phyloP scores from a whole-genome alignment of 1,140 invertebrate genomes.

The Homarus americanus region DNA sequence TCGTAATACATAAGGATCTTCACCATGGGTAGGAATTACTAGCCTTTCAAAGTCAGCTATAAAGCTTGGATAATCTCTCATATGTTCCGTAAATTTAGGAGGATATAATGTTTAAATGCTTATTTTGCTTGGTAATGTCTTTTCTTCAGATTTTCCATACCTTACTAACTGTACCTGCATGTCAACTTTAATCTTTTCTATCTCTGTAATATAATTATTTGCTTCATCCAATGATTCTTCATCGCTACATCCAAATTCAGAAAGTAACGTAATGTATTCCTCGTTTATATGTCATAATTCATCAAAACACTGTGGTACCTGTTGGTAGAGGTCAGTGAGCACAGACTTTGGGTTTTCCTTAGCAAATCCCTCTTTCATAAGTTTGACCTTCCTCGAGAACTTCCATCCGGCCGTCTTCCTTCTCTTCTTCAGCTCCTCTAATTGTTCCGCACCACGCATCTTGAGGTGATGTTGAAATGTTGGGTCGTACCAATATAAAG shows the following conservation, averaged over 20 bases:
- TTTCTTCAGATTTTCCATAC: neutral
- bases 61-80: conserved; percentile 34
- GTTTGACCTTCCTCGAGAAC: neutral
- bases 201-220: neutral
- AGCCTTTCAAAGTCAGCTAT: conserved; percentile 36
- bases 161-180: neutral
- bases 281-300: neutral
- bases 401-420: neutral
- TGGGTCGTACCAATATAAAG: too few species aligned
- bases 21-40: conserved; percentile 25
- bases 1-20: conserved; percentile 40
- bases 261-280: neutral
- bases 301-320: neutral
- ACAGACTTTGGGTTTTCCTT: neutral
- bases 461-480: neutral
- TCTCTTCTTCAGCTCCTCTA: too few species aligned
- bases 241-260: neutral
- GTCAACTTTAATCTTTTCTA: neutral
- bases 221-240: neutral
- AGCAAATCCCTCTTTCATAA: neutral
- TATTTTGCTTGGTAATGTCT: neutral
- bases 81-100: conserved; percentile 16
- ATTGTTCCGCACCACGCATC: neutral
- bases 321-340: neutral
- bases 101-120: conserved; percentile 26